Base-by-base conservation (phyloP, 2,113 vertebrate genomes). In the Thermophis baileyi region DNA sequence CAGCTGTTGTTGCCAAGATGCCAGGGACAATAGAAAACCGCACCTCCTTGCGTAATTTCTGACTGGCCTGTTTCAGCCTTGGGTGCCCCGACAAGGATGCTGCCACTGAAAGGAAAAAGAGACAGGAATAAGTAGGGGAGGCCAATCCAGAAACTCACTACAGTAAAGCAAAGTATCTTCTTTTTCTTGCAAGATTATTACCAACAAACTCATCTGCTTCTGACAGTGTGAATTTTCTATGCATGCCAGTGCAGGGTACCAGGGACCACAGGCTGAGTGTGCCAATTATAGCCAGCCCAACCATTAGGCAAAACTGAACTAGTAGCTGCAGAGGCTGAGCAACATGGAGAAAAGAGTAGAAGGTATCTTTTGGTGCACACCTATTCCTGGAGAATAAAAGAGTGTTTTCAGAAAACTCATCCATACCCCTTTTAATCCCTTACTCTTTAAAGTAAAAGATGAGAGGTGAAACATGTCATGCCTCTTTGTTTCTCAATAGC, bases 11-110 rank as follows among this genome's bases (percentile, higher is more conserved):
- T 97, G 50, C 95, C 63, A 74, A 95, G 89, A 85, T 96, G 95
- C 99, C 99, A 99, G 5, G 98, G 98, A 92, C 99, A 99, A 97
- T 98, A 97, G 96, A 98, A 99, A 57, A 99, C 99, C 0, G 98
- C 98, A 6, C 99, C 99, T 16, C 98, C 98, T 94, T 99, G 98
- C 20, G 93, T 97, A 63, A 99, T 94, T 3, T 97, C 95, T 0
- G 95, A 95, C 95, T 99, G 98, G 90, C 95, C 98, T 11, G 98
- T 98, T 96, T 98, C 98, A 90, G 98, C 98, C 95, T 98, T 99
- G 86, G 99, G 99, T 2, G 99, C 99, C 53, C 99, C 99, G 25
- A 99, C 97, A 92, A 99, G 97, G 93, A 99, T 97, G 86, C 98
- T 98, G 51, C 97, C 97, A 93, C 98, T 99, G 98, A 6, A 91